Evolutionary conservation across 2,888 invertebrate species (phyloP).

Genomic region (Anodontia alba): DNA sequence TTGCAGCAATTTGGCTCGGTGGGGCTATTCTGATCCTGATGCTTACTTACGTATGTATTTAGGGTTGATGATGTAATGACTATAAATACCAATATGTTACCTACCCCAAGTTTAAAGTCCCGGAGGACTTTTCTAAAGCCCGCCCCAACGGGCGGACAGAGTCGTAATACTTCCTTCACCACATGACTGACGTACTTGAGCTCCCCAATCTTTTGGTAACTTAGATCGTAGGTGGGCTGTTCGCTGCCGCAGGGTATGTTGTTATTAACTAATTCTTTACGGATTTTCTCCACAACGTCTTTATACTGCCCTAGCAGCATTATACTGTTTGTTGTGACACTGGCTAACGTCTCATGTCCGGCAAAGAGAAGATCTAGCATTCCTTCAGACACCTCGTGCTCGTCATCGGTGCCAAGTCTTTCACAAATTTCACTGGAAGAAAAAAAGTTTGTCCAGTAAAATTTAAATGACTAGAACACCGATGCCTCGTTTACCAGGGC

Average conservation of each 20-base stretch:
- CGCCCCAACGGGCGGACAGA: constrained; percentile 78
- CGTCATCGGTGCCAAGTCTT: constrained; percentile 20
- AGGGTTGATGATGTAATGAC: too few relatives aligned
- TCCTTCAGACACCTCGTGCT: constrained; percentile 56
- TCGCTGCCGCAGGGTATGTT: constrained; percentile 46
- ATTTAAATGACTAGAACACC: too few relatives aligned
- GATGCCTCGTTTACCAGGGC: too few relatives aligned
- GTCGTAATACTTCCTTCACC: constrained; percentile 76
- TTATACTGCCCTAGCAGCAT: constrained; percentile 67
- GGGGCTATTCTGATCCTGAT: too few relatives aligned
- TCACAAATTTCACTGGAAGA: neutral
- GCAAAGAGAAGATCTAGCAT: constrained; percentile 80
- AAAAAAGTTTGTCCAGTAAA: too few relatives aligned
- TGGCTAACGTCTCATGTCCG: constrained; percentile 76
- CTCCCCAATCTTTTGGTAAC: constrained; percentile 40
- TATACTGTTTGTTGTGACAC: constrained; percentile 70
- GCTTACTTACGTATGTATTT: too few relatives aligned
- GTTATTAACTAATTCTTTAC: constrained; percentile 64
- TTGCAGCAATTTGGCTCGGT: too few relatives aligned
- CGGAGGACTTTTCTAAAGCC: constrained; percentile 76
- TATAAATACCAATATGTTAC: too few relatives aligned
- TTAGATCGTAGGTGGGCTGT: constrained; percentile 45
- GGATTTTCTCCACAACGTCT: constrained; percentile 65
- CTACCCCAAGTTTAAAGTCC: constrained; percentile 80
- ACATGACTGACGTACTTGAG: constrained; percentile 71